Base-by-base conservation (phyloP, 2,113 vertebrate genomes). In the Chlorodrepanis virens region DNA sequence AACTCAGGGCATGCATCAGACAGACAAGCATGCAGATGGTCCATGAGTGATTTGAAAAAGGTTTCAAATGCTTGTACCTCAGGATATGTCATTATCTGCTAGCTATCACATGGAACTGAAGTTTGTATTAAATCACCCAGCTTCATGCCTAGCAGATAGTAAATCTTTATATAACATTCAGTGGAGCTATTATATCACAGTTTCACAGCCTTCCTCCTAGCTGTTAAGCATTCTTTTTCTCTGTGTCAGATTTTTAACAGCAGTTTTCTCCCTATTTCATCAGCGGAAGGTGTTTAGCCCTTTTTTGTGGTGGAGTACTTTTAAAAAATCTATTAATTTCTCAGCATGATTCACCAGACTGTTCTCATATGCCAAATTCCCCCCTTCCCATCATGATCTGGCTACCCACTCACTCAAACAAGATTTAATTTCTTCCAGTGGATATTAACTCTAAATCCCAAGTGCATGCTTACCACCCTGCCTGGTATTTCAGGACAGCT, bases 341-440 rank as follows among this genome's bases (percentile, higher is more conserved):
- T 61, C 68, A 75, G 65, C 72, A 35, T 42, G 63, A 53, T 86
- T 72, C 31, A 63, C 37, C 49, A 33, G 77, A 23, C 40, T 7
- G 3, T 23, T 90, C 67, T 56, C 76, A 44, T 39, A 78, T 17
- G 40, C 42, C 49, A 37, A 2, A 37, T 40, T 63, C 42, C 21
- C 35, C 50, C 14, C 12, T 53, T 75, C 31, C 23, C 40, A 76
- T 50, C 18, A 61, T 5, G 11, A 28, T 87, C 20, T 47, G 59
- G 33, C 71, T 87, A 80, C 31, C 49, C 1, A 3, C 47, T 92
- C 76, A 15, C 47, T 87, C 91, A 93, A 68, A 91, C 39, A 67
- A 87, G 70, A 83, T 90, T 95, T 95, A 44, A 87, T 96, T 96
- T 97, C 88, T 97, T 93, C 83, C 87, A 83, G 52, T 6, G 4